phyloP scores from a whole-genome alignment of 2,888 invertebrate species.

The Heliconius aoede region DNA sequence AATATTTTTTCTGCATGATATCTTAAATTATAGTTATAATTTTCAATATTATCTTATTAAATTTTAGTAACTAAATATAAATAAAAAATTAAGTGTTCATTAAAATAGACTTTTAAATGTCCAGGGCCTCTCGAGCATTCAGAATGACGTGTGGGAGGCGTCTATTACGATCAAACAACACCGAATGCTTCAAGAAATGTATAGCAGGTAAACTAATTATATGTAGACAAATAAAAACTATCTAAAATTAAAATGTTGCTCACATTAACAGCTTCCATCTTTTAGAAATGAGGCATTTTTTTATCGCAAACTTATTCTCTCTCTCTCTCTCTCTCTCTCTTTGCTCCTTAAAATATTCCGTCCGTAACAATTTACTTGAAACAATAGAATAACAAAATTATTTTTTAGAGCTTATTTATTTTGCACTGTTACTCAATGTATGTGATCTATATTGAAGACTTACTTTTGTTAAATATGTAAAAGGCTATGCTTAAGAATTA shows the following conservation, averaged over 20 bases:
- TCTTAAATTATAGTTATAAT: too few relatives aligned
- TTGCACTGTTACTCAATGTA: neutral
- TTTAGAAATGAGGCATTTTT: slow-evolving; percentile 1
- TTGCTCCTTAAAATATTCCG: neutral
- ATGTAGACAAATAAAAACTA: neutral
- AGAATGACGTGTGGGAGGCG: slow-evolving; percentile 87
- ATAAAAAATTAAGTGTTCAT: neutral
- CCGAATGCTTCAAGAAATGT: slow-evolving; percentile 82
- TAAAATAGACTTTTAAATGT: slow-evolving; percentile 38
- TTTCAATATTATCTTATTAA: neutral
- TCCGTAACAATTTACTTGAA: neutral
- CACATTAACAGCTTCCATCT: slow-evolving; percentile 45
- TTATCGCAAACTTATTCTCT: neutral
- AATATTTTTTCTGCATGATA: neutral
- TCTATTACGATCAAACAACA: slow-evolving; percentile 86
- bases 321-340: neutral
- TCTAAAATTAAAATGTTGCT: slow-evolving; percentile 23
- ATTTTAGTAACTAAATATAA: neutral
- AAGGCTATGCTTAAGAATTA: too few relatives aligned
- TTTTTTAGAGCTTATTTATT: neutral
- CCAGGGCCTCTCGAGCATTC: slow-evolving; percentile 70
- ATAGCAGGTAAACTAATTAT: slow-evolving; percentile 68
- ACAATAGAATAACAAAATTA: neutral
- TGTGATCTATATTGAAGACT: too few relatives aligned
- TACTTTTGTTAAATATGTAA: too few relatives aligned